phyloP scores from a whole-genome alignment of 2,113 vertebrate species.

The Hippoglossus stenolepis region DNA sequence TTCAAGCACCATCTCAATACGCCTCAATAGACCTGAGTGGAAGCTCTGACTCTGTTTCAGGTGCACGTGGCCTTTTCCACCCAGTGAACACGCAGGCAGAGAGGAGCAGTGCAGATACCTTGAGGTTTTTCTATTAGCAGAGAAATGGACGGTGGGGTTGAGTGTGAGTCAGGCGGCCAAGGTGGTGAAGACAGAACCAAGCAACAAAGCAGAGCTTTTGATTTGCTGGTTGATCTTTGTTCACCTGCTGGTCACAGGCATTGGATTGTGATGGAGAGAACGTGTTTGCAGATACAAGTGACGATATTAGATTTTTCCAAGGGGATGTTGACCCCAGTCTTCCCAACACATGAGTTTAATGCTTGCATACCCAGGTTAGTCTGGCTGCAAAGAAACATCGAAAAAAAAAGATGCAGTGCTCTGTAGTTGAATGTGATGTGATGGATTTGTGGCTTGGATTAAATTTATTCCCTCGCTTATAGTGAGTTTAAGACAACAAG shows the following conservation, averaged over 20 bases:
- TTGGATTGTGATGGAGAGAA: not conserved
- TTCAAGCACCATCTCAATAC: slow-evolving; percentile 8
- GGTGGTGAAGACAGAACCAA: slow-evolving; percentile 15
- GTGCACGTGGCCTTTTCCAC: slow-evolving; percentile 33
- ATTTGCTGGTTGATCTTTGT: slow-evolving; percentile 45
- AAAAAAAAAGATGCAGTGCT: not conserved
- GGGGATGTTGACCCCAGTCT: not conserved
- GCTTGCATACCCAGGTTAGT: not conserved
- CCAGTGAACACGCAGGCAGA: slow-evolving; percentile 27
- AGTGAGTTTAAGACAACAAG: slow-evolving; percentile 4
- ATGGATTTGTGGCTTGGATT: slow-evolving; percentile 1
- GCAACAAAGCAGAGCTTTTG: slow-evolving; percentile 33
- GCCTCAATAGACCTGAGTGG: slow-evolving; percentile 24
- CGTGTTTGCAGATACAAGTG: not conserved
- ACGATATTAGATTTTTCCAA: slow-evolving; percentile 16
- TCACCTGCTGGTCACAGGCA: slow-evolving; percentile 22
- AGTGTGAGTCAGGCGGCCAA: slow-evolving; percentile 26
- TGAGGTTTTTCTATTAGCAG: slow-evolving; percentile 41
- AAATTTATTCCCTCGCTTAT: slow-evolving; percentile 1
- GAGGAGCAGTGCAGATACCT: slow-evolving; percentile 19
- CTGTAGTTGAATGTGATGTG: slow-evolving; percentile 3
- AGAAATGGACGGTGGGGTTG: slow-evolving; percentile 37
- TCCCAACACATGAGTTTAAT: not conserved
- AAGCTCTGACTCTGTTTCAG: slow-evolving; percentile 23
- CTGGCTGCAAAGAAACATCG: not conserved